A percentile compares a stretch with the other conserved stretches of the same genome.
These are phyloP conservation scores for Cephus cinctus DNA, from an alignment of 1,140 invertebrate genomes.

Conservation along the genomic window DNA sequence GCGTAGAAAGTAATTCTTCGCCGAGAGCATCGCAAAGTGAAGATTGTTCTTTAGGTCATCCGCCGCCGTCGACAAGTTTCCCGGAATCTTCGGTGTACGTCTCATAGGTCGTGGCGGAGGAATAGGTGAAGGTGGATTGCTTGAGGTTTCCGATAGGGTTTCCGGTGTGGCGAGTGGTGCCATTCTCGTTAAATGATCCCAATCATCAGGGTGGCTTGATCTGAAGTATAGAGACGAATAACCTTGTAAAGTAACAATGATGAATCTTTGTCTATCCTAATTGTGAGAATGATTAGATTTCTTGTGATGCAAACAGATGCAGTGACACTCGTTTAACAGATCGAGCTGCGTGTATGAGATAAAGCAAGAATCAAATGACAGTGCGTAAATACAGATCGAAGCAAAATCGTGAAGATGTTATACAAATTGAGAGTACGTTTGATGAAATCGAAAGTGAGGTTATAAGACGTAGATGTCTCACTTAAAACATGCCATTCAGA, in stretches of 20 bases:
- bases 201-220: constrained; percentile 29
- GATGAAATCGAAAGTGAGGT: too few species aligned
- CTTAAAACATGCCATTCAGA: too few species aligned
- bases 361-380: too few species aligned
- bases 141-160: constrained; percentile 78
- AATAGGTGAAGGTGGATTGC: constrained; percentile 52
- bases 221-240: too few species aligned
- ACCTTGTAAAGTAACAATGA: too few species aligned
- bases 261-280: not conserved
- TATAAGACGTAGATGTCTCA: too few species aligned
- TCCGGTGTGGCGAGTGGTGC: constrained; percentile 85
- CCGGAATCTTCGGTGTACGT: constrained; percentile 65
- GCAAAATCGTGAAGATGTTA: too few species aligned
- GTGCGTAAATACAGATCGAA: too few species aligned
- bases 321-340: too few species aligned
- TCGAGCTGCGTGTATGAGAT: too few species aligned
- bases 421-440: too few species aligned
- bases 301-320: not conserved
- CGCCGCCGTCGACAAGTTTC: constrained; percentile 65
- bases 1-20: constrained; percentile 51
- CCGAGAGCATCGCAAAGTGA: constrained; percentile 59
- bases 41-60: constrained; percentile 64
- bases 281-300: not conserved
- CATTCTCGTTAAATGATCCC: constrained; percentile 43
- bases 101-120: constrained; percentile 55